Base-by-base conservation (phyloP, 2,113 vertebrate species). In the Oriolus oriolus region DNA sequence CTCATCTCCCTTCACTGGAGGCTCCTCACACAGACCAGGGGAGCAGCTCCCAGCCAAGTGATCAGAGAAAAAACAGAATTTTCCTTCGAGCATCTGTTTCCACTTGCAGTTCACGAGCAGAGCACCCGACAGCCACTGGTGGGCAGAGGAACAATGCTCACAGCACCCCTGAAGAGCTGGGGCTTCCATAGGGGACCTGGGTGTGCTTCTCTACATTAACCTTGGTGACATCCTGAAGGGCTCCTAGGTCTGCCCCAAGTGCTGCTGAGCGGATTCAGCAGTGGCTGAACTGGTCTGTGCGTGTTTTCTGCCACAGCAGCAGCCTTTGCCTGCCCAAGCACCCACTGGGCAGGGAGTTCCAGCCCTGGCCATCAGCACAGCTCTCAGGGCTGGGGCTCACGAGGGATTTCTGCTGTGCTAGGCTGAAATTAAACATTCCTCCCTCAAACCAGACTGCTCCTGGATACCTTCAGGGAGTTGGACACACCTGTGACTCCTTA, bases 71-170 rank as follows among this genome's bases (percentile, higher is more conserved):
- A 37, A 64, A 3, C 20, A 37, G 23, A 50, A 54, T 16, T 21
- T 4, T 37, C 28, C 56, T 82, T 27, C 8, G 22, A 69, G 63
- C 37, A 26, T 7, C 18, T n/a, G 68, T 18, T 84, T 41, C 59
- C 76, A 42, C 26, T 24, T n/a, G 28, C 37, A 90, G 1, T 11
- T 24, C 27, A 28, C 3, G 57, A 68, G 53, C 65, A 50, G 44
- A 61, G 52, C 56, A 18, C 27, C 56, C 3, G 0, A 26, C 0
- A 57, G 60, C 39, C 73, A 13, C 57, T 12, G 49, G 13, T 3
- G 19, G 47, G 92, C 71, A 92, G 23, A 14, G 45, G 39, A 74
- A 21, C 76, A 50, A 54, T 11, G 44, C 50, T 9, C 11, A 4
- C 22, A 11, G 41, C 3, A 31, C 6, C 61, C 73, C 71, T 28